Percentiles rank a stretch among this genome's conserved stretches.
Conservation (phyloP, 2,113 vertebrate genomes). For the Propithecus coquereli region DNA sequence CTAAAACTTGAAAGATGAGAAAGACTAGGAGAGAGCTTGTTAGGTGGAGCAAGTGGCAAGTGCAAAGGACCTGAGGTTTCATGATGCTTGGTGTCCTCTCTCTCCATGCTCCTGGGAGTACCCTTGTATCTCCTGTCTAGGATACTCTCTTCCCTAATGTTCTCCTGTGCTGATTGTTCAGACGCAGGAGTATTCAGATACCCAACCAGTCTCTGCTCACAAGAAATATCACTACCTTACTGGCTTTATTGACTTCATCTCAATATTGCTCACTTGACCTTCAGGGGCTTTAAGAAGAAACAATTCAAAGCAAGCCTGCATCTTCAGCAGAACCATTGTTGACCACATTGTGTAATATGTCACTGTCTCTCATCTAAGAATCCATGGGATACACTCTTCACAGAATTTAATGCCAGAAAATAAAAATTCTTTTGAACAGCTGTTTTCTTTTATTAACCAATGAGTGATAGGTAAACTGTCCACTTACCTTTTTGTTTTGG, state of each 20-base stretch:
- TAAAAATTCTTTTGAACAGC: not conserved
- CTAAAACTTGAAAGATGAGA: not conserved
- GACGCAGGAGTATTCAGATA: not conserved
- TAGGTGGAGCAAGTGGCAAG: not conserved
- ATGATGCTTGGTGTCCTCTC: fast-evolving
- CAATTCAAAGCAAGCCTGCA: not conserved
- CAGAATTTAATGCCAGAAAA: not conserved
- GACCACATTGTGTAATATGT: not conserved
- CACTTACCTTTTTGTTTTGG: not conserved
- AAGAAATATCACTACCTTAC: not conserved
- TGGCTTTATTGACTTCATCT: not conserved
- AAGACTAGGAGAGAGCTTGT: not conserved
- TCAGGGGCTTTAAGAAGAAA: not conserved
- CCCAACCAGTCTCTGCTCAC: not conserved
- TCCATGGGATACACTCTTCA: not conserved
- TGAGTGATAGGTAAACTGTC: not conserved
- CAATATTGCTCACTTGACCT: not conserved
- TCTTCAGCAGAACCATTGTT: not conserved
- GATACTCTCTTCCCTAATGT: not conserved
- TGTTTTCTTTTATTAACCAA: not conserved
- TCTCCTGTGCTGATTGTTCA: not conserved
- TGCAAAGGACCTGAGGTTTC: not conserved
- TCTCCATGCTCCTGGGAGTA: not conserved
- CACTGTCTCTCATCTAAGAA: not conserved
- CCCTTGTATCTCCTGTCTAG: not conserved